A percentile compares a stretch with the other conserved stretches of the same genome.
Evolutionary conservation across 2,797 vertebrate genomes (phyloP).

Genomic region (Calcarius lapponicus): DNA sequence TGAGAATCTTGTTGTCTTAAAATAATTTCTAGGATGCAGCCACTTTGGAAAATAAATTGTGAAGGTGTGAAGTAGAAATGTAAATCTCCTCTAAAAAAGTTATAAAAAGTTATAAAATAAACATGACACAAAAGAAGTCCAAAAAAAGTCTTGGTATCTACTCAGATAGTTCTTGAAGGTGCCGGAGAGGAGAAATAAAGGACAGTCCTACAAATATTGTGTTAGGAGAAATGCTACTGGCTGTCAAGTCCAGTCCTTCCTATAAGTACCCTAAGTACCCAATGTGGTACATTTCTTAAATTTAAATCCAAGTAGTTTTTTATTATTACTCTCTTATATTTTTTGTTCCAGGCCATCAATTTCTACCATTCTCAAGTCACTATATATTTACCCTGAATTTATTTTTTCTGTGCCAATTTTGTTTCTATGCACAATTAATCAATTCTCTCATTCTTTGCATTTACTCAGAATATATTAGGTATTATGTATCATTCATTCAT

Average conservation of each 20-base stretch:
- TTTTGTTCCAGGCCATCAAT: neutral
- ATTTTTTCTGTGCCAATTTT: neutral
- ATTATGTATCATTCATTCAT: neutral
- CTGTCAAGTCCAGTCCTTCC: neutral
- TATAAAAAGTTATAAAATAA: neutral
- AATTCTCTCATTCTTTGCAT: neutral
- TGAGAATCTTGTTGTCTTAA: neutral
- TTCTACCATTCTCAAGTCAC: neutral
- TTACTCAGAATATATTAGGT: neutral
- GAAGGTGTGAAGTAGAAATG: neutral
- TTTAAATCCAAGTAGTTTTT: neutral
- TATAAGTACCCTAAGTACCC: neutral
- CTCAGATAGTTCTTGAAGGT: neutral
- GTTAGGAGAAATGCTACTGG: neutral
- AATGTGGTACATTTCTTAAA: neutral
- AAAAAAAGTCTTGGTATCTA: neutral
- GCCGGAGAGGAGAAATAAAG: neutral
- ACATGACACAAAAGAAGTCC: neutral
- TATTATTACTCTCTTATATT: neutral
- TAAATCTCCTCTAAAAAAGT: neutral
- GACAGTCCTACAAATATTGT: neutral
- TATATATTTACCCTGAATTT: neutral
- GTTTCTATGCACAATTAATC: neutral
- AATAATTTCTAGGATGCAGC: neutral
- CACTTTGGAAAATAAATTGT: neutral